Conservation (phyloP, 2,113 vertebrate genomes). For the Microcebus lehilahytsara region DNA sequence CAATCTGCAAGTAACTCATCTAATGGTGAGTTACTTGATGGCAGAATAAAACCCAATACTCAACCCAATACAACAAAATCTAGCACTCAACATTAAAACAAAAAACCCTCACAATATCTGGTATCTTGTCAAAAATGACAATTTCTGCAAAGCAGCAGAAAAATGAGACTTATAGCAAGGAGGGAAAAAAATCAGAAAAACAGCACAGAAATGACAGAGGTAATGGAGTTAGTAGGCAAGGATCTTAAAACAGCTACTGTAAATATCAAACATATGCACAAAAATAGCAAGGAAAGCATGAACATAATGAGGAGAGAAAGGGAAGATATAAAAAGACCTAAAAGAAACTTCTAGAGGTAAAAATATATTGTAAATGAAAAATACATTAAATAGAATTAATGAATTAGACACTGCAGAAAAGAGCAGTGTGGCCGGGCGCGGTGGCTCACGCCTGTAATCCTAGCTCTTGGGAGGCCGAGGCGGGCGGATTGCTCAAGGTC, state of each 20-base stretch:
- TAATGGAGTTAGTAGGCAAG: background rate
- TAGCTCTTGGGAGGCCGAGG: no score
- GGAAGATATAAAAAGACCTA: background rate
- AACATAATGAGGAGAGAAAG: background rate
- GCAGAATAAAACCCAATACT: background rate
- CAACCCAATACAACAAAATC: background rate
- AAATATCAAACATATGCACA: background rate
- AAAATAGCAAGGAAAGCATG: background rate
- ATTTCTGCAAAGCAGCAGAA: background rate
- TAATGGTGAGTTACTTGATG: background rate
- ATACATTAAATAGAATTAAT: background rate
- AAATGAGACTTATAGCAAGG: background rate
- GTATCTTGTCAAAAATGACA: background rate
- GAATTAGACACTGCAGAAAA: background rate
- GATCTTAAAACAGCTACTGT: background rate
- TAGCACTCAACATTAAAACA: background rate
- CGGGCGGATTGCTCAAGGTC: no score
- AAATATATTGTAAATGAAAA: conserved; percentile 4
- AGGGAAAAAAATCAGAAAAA: background rate
- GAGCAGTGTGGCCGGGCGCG: no score
- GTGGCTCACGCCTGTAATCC: no score
- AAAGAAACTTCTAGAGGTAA: background rate
- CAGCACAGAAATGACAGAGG: background rate
- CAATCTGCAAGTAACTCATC: background rate
- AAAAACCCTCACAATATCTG: background rate